Evolutionary conservation across 1,140 invertebrate species (phyloP).

Genomic region (Diorhabda sublineata): DNA sequence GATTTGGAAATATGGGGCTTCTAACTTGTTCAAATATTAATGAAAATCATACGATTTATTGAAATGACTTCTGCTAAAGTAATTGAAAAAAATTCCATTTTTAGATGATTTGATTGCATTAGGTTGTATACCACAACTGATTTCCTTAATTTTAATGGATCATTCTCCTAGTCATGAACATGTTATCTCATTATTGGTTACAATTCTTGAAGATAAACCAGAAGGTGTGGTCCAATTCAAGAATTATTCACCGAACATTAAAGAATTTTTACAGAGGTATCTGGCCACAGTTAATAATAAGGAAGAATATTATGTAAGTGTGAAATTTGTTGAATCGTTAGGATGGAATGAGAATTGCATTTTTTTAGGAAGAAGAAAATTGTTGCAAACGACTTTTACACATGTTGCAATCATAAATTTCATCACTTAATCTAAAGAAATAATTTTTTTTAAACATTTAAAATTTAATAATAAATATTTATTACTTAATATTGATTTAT

Average conservation of each 20-base stretch:
- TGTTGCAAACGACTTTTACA: conserved; percentile 21
- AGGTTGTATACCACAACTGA: conserved; percentile 35
- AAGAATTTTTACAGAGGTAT: conserved; percentile 33
- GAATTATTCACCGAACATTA: conserved; percentile 33
- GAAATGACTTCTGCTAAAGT: too few relatives aligned
- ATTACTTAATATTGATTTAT: too few relatives aligned
- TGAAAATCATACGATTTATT: too few relatives aligned
- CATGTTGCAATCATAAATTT: conserved; percentile 8
- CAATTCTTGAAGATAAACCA: conserved; percentile 36
- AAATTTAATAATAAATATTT: too few relatives aligned
- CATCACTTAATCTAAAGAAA: too few relatives aligned
- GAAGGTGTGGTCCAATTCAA: conserved; percentile 31
- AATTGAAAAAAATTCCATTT: conserved; percentile 6
- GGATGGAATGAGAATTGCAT: neutral
- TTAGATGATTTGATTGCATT: conserved; percentile 35
- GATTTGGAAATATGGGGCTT: too few relatives aligned
- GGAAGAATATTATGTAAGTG: conserved; percentile 33
- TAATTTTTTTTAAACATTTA: too few relatives aligned
- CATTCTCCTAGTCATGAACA: conserved; percentile 39
- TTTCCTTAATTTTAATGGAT: conserved; percentile 32
- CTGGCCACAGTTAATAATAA: conserved; percentile 28
- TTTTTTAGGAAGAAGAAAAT: conserved; percentile 23
- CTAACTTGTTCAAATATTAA: too few relatives aligned
- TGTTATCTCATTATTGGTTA: conserved; percentile 34
- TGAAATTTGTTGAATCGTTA: neutral